Evolutionary conservation across 2,888 invertebrate species (phyloP), one percentile per base, ranked within the genome.

Genomic region (Clanis bilineata): DNA sequence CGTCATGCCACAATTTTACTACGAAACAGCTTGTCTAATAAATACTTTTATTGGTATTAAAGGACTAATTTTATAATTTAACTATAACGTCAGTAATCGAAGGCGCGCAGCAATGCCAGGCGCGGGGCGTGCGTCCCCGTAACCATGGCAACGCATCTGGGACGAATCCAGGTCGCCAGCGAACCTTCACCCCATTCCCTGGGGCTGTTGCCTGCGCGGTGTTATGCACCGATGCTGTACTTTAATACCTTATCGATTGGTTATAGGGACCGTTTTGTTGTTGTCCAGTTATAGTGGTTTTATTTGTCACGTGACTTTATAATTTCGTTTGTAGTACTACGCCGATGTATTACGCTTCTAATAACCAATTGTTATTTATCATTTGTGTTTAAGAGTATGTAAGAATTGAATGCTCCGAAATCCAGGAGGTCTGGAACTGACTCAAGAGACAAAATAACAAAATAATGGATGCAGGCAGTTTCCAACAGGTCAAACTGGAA

Each of bases 71-170:
- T 68, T 68, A 66, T 64, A 69, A 67, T 68, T 68, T 66, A 62
- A 61, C 60, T n/a, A n/a, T n/a, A n/a, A 71, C 32, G 51, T 72
- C 72, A 69, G 64, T 74, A 71, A 75, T 74, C 69, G 69, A 68
- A 65, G 63, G 62, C 56, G 56, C n/a, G n/a, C n/a, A n/a, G n/a
- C n/a, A n/a, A 36, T n/a, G 51, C 23, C 32, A 38, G 44, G 54
- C 44, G 47, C 56, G 38, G 32, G 51, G 44, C 43, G 59, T 15
- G 56, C 57, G 58, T 47, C 43, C 36, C 61, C 64, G 78, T 78
- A 63, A 71, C 73, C 70, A 69, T 61, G 69, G 74, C 73, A 69
- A 82, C 80, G 78, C 77, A 80, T 80, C 76, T 80, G 77, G 81
- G 78, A 72, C 80, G 72, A 70, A 72, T 69, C 70, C 76, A 67